Percentiles rank a stretch among this genome's conserved stretches.
phyloP scores from a whole-genome alignment of 1,140 invertebrate species.

The Ericerus pela region DNA sequence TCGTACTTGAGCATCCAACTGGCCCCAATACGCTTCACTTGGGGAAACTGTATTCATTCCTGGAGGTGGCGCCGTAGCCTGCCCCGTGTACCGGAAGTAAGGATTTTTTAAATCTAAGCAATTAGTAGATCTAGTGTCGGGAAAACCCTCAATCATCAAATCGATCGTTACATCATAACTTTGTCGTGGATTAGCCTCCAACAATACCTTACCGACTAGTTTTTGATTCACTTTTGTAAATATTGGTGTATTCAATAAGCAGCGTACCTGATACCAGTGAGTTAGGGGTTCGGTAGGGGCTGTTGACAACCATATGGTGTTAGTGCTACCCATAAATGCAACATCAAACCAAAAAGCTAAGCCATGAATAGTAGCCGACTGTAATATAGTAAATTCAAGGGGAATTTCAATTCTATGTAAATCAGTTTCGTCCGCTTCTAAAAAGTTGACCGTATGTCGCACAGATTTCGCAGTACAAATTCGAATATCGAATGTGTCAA shows the following conservation, averaged over 20 bases:
- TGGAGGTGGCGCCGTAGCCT: constrained; percentile 72
- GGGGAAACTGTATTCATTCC: constrained; percentile 77
- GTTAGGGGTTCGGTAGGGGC: constrained; percentile 95
- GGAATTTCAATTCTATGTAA: constrained; percentile 93
- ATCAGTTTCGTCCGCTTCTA: constrained; percentile 81
- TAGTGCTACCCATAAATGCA: constrained; percentile 82
- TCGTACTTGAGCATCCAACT: constrained; percentile 56
- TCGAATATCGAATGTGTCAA: constrained; percentile 96
- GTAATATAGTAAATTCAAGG: constrained; percentile 79
- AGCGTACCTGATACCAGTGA: constrained; percentile 99
- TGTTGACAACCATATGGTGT: constrained; percentile 94
- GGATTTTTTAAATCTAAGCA: constrained; percentile 97
- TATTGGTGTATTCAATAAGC: constrained; percentile 82
- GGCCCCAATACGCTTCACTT: constrained; percentile 79
- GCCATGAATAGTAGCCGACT: constrained; percentile 91
- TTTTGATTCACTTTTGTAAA: constrained; percentile 89
- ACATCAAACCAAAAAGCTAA: constrained; percentile 99
- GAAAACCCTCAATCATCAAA: constrained; percentile 74
- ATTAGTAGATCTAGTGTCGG: constrained; percentile 60
- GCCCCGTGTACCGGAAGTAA: constrained; percentile 87
- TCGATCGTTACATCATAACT: constrained; percentile 99
- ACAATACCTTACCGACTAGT: constrained; percentile 68
- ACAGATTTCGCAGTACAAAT: constrained; percentile 94
- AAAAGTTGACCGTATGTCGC: constrained; percentile 90
- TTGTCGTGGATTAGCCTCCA: constrained; percentile 84